Percentiles rank a stretch among this genome's conserved stretches.
Conservation (phyloP, 35 echinoderm and acorn worm genomes). For the Chiridota heheva region DNA sequence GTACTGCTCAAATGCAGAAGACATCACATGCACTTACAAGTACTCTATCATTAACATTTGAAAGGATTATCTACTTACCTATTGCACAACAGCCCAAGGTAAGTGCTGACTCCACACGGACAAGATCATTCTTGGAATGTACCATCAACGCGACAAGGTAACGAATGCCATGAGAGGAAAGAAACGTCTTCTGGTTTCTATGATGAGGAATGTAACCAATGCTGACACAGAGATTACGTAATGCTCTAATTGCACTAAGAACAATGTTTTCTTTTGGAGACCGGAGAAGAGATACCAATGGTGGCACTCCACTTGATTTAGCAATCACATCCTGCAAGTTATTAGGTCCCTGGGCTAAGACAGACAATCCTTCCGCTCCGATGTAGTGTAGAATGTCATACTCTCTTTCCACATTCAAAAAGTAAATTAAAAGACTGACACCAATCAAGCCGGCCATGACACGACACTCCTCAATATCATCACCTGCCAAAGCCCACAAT, state of each 20-base stretch:
- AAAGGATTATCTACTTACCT: slow-evolving; percentile 56
- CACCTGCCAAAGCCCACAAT: slow-evolving; percentile 91
- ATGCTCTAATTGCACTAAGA: slow-evolving; percentile 77
- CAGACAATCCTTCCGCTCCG: slow-evolving; percentile 87
- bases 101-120: slow-evolving; percentile 86
- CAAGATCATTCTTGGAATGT: slow-evolving; percentile 91
- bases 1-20: no score
- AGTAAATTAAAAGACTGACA: slow-evolving; percentile 85
- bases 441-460: slow-evolving; percentile 94
- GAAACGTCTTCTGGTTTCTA: slow-evolving; percentile 79
- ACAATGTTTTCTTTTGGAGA: slow-evolving; percentile 98
- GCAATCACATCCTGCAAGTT: slow-evolving; percentile 93
- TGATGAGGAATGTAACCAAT: slow-evolving; percentile 90
- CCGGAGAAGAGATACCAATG: slow-evolving; percentile 72
- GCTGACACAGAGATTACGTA: slow-evolving; percentile 84
- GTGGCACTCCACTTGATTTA: slow-evolving; percentile 87
- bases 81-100: slow-evolving; percentile 88
- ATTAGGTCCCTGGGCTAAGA: slow-evolving; percentile 79
- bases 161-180: slow-evolving; percentile 70
- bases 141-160: slow-evolving; percentile 96
- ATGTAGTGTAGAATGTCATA: slow-evolving; percentile 94
- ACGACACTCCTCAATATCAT: slow-evolving; percentile 86
- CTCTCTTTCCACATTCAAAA: slow-evolving; percentile 78
- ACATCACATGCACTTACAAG: no score
- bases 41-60: no score